Conservation (phyloP, 2,797 vertebrate genomes). For the Cuniculus paca region DNA sequence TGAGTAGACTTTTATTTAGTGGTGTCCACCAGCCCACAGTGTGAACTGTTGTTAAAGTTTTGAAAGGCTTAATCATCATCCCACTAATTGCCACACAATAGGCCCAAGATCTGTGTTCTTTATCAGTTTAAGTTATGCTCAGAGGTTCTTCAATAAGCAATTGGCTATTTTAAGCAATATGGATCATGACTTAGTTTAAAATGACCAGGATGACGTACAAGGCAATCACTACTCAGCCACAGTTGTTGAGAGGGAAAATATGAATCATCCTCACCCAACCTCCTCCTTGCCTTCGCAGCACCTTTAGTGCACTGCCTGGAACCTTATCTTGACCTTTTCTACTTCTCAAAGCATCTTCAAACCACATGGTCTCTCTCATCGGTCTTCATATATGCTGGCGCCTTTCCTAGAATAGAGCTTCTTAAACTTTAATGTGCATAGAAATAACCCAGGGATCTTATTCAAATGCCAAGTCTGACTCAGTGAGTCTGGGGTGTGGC, state of each 20-base stretch:
- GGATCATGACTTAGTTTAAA: background rate
- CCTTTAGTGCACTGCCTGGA: background rate
- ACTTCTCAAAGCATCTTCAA: conserved; percentile 29
- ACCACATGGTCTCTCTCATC: background rate
- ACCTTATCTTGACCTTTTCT: background rate
- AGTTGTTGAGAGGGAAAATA: background rate
- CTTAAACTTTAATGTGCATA: background rate
- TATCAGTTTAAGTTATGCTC: background rate
- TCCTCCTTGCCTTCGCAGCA: background rate
- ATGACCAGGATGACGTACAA: background rate
- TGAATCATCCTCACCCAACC: background rate
- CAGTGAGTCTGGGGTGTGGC: background rate
- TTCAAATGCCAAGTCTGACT: conserved; percentile 33
- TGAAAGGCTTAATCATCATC: background rate
- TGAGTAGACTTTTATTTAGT: background rate
- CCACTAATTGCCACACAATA: background rate
- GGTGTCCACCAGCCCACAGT: background rate
- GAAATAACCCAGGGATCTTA: background rate
- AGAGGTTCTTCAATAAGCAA: conserved; percentile 15
- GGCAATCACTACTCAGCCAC: background rate
- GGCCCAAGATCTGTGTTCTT: background rate
- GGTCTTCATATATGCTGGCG: background rate
- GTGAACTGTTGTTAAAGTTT: background rate
- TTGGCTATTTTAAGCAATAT: background rate
- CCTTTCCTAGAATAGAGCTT: background rate